A percentile compares a stretch with the other conserved stretches of the same genome.
These are phyloP conservation scores for Callyntrura guangdongensis DNA, from an alignment of 2,888 invertebrate species.

Conservation along the genomic window DNA sequence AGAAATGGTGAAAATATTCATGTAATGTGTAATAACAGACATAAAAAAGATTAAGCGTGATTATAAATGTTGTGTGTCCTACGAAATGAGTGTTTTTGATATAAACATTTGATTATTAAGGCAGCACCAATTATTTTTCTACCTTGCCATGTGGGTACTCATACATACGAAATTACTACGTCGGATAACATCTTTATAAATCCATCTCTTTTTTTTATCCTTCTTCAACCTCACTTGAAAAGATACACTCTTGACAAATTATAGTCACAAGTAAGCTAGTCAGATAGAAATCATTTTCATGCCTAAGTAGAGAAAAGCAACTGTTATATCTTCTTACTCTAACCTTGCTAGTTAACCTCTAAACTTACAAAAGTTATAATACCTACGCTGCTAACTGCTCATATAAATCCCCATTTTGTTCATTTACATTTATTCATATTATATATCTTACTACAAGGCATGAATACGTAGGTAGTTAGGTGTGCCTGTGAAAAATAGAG, in stretches of 20 bases:
- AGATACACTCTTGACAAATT: conserved; percentile 49
- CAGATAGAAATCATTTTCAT: conserved; percentile 39
- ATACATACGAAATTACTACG: conserved; percentile 55
- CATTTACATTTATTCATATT: conserved; percentile 15
- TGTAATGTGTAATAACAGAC: conserved; percentile 48
- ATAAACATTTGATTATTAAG: conserved; percentile 54
- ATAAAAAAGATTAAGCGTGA: conserved; percentile 46
- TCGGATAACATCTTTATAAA: conserved; percentile 58
- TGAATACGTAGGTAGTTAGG: background rate
- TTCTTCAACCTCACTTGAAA: conserved; percentile 28
- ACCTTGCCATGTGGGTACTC: background rate
- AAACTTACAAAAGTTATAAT: background rate
- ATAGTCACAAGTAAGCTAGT: conserved; percentile 46
- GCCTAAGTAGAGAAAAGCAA: background rate
- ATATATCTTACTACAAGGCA: background rate
- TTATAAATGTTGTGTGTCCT: conserved; percentile 18
- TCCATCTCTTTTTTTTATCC: conserved; percentile 37
- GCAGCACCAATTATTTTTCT: conserved; percentile 43
- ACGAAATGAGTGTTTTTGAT: conserved; percentile 31
- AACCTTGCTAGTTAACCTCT: too few relatives aligned
- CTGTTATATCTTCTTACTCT: background rate
- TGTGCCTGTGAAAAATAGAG: conserved; percentile 8
- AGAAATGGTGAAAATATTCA: conserved; percentile 49
- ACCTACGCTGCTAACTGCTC: background rate
- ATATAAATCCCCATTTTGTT: conserved; percentile 9